Percentiles rank a stretch among this genome's conserved stretches.
Conservation (phyloP, 2,113 vertebrate genomes). For the Lontra canadensis region DNA sequence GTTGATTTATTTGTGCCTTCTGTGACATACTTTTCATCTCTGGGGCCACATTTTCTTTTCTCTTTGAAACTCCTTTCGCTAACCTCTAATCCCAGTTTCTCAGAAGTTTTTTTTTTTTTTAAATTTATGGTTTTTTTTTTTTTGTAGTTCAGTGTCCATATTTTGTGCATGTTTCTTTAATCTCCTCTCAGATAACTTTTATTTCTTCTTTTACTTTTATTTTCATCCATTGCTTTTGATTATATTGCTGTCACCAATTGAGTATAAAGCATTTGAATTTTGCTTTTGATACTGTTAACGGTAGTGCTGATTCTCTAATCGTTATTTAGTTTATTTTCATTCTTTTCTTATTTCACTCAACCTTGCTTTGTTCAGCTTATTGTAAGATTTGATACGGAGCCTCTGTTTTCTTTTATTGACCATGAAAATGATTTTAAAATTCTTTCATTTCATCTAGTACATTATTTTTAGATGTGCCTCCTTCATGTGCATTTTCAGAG, state of each 20-base stretch:
- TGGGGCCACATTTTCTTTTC: background rate
- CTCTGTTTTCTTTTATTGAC: background rate
- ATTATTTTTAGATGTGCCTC: background rate
- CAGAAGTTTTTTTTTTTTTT: background rate
- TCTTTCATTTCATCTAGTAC: background rate
- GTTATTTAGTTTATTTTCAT: background rate
- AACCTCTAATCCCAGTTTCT: background rate
- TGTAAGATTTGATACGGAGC: background rate
- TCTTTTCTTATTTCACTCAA: background rate
- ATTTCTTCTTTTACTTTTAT: background rate
- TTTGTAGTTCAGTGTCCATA: background rate
- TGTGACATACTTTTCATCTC: background rate
- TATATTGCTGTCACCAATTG: background rate
- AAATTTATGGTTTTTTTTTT: background rate
- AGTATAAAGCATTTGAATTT: background rate
- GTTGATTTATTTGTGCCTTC: background rate
- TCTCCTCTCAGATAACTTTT: background rate
- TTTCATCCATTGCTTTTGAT: background rate
- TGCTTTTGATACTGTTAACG: background rate
- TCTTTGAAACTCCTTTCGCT: background rate
- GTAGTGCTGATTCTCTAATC: background rate
- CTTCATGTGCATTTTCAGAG: background rate
- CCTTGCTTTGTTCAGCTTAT: background rate
- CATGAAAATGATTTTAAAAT: background rate
- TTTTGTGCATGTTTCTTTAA: background rate